phyloP scores from a whole-genome alignment of 1,140 invertebrate species.

The Archegozetes longisetosus region DNA sequence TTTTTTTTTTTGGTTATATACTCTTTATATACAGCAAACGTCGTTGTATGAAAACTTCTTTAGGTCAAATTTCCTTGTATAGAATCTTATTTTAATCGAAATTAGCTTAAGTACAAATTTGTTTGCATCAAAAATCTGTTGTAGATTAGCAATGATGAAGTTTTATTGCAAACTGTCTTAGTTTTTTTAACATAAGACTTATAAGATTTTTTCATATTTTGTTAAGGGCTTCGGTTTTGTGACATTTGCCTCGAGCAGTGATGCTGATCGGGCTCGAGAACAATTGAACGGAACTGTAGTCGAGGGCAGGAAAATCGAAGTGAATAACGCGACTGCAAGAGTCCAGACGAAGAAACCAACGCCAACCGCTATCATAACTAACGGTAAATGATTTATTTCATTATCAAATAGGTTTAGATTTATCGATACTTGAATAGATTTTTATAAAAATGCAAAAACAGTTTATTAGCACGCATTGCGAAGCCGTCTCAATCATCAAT shows the following conservation, averaged over 20 bases:
- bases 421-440: no score
- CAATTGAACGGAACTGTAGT: slow-evolving; percentile 99
- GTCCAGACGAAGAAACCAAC: slow-evolving; percentile 17
- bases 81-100: background rate
- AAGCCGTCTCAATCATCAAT: no score
- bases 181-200: no score
- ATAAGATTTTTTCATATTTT: background rate
- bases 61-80: background rate
- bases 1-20: background rate
- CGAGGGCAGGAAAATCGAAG: slow-evolving; percentile 99
- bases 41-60: no score
- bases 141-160: no score
- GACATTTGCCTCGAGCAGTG: slow-evolving; percentile 99
- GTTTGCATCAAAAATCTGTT: background rate
- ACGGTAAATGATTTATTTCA: slow-evolving; percentile 11
- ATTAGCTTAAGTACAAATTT: background rate
- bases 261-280: slow-evolving; percentile 99
- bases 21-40: background rate
- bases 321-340: slow-evolving; percentile 47
- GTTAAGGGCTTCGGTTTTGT: slow-evolving; percentile 96
- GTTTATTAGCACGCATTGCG: no score
- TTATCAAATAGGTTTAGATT: background rate
- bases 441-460: no score
- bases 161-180: no score
- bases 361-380: slow-evolving; percentile 6